These are phyloP conservation scores for Lacerta agilis DNA, from an alignment of 2,797 vertebrate species.

Conservation along the genomic window DNA sequence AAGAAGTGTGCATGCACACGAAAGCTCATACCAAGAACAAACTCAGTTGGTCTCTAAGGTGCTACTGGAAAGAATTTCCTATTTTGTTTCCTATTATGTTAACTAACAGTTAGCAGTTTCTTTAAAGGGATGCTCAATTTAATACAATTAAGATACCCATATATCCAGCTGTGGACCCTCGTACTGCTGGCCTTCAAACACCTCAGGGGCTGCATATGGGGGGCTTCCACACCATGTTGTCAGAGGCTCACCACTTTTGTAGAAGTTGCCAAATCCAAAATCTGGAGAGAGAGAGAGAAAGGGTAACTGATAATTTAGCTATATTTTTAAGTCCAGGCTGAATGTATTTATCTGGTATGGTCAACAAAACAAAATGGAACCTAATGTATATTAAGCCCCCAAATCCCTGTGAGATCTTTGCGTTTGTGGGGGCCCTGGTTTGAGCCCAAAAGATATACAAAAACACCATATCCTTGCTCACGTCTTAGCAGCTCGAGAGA, in stretches of 20 bases:
- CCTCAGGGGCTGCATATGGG: conserved; percentile 96
- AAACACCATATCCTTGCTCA: not conserved
- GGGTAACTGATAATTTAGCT: conserved; percentile 16
- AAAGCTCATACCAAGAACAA: too few relatives aligned
- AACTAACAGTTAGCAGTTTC: not conserved
- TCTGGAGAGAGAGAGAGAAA: conserved; percentile 79
- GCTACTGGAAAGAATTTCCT: too few relatives aligned
- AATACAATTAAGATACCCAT: conserved; percentile 85
- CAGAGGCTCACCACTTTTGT: conserved; percentile 92
- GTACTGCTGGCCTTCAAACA: conserved; percentile 98
- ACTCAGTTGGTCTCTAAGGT: too few relatives aligned
- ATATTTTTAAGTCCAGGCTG: not conserved
- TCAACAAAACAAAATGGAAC: not conserved
- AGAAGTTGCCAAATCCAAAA: conserved; percentile 99
- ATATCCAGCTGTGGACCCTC: conserved; percentile 99
- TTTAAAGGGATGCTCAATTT: not conserved
- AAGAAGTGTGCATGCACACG: too few relatives aligned
- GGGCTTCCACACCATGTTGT: conserved; percentile 98
- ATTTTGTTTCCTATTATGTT: too few relatives aligned
- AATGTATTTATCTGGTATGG: not conserved
- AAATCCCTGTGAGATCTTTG: not conserved
- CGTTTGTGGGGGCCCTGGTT: conserved; percentile 16
- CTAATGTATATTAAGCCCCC: not conserved
- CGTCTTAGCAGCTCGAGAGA: not conserved
- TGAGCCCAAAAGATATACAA: not conserved